Evolutionary conservation across 2,113 vertebrate genomes (phyloP).

Genomic region (Parotia lawesii): DNA sequence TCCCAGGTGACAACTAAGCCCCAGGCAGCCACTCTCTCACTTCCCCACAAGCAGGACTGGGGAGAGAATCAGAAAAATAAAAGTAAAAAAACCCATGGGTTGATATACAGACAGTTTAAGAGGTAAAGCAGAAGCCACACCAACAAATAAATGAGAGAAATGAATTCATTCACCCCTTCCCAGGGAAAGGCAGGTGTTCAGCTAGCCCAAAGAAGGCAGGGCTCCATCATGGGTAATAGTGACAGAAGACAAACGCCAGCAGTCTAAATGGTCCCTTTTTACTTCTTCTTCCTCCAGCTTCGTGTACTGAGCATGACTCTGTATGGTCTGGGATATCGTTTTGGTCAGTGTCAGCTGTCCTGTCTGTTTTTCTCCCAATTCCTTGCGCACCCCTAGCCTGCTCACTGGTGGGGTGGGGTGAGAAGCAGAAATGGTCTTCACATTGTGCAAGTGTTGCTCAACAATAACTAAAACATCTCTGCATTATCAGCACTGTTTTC

Average conservation of each 20-base stretch:
- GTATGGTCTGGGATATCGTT: background rate
- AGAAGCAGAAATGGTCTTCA: background rate
- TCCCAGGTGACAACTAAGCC: background rate
- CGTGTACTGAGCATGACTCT: background rate
- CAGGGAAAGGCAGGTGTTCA: background rate
- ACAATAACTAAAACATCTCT: background rate
- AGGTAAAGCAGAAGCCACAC: background rate
- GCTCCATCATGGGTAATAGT: too few species aligned
- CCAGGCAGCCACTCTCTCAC: background rate
- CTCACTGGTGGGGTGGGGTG: background rate
- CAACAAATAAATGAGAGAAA: background rate
- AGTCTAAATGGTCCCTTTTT: background rate
- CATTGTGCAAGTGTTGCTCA: background rate
- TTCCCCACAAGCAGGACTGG: background rate
- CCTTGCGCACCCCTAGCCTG: background rate
- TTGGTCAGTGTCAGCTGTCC: background rate
- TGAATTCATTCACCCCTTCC: rapidly evolving
- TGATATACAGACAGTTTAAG: background rate
- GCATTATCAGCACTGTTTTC: background rate
- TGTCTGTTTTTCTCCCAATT: background rate
- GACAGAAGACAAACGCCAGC: background rate
- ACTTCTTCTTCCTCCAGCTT: background rate
- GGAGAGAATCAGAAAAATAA: background rate
- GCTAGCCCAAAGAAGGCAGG: too few species aligned
- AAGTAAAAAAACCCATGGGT: background rate